Base-by-base conservation (phyloP, 2,888 invertebrate species). In the Lochmaea crataegi region DNA sequence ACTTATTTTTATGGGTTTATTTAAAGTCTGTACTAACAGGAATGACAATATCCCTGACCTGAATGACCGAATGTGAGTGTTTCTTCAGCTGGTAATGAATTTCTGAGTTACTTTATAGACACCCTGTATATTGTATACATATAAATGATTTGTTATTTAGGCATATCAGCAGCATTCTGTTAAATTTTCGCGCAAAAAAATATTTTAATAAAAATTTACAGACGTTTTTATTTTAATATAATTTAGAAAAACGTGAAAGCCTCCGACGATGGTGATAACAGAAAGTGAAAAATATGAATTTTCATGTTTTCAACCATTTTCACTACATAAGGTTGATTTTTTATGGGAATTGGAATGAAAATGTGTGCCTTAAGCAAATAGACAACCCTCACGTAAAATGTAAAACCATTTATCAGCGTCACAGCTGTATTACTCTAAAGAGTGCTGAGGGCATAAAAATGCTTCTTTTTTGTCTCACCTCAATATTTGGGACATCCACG, bases 301-400 rank as follows among this genome's bases (percentile, higher is more conserved):
- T 16, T 16, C 18, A 26, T 64, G 42, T 70, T 64, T 41, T 22
- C 70, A 56, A 38, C 57, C 45, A 65, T 73, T 65, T 68, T 73
- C 73, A 73, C 73, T 73, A 69, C 65, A 73, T 69, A 32, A 73
- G 45, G 67, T 61, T 53, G 64, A 68, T 68, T 72, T 68, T 72
- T 69, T 64, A 71, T 63, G 67, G 32, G 48, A 67, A 56, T 48
- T 57, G 45, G 22, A 68, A 73, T 66, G 69, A 60, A 69, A 73
- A 73, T 69, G 73, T 69, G 73, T 53, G 65, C 51, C 73, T 73
- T 48, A 56, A 69, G 69, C 69, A 69, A 69, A 73, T 73, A 73
- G 68, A 69, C 58, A 51, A 61, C 68, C 68, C 65, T 56, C 65
- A 56, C 60, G 48, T 69, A 41, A 53, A 68, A 73, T 63, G 64